Evolutionary conservation across 1,140 invertebrate genomes (phyloP), one percentile per base, ranked within the genome.

Genomic region (Streblospio benedicti): DNA sequence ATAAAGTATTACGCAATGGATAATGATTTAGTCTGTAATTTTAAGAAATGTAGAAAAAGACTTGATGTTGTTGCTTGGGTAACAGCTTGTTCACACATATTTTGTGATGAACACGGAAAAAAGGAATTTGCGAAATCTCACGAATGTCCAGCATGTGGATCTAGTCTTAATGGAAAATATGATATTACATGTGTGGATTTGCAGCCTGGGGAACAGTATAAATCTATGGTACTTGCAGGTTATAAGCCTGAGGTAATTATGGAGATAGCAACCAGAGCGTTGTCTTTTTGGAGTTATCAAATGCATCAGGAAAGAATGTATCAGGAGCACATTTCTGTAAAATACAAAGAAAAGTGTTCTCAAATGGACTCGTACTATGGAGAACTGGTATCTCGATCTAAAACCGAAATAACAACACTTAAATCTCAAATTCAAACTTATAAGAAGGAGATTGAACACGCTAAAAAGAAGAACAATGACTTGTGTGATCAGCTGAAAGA

Each of bases 281-380:
- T 76, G 25, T 63, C 74, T 20, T 77, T 77, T 53, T 77, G 74
- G 74, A 72, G 55, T 6, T 71, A 71, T 49, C 69, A 71, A 38
- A 57, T 67, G 23, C 69, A 73, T 59, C 73, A 76, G 62, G 73
- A 76, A 61, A 70, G 66, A 32, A 66, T 66, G 12, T 76, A 73
- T 63, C 71, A 73, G 52, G 71, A 75, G 59, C 71, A 70, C 65
- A 43, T 73, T 6, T 57, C 66, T 16, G 65, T 33, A n/a, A 76
- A 73, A 61, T 59, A 63, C 20, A 76, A 70, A 59, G 73, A 76
- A 45, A 65, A 65, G 62, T 64, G 59, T 4, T 56, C 56, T 6
- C 72, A 76, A 47, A 51, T 75, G 49, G 74, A 76, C 50, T 67
- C 75, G 49, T 73, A 73, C 60, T 75, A 75, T 61, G 71, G 74